A percentile compares a stretch with the other conserved stretches of the same genome.
phyloP scores from a whole-genome alignment of 2,797 vertebrate genomes.

The Propithecus deckenii region DNA sequence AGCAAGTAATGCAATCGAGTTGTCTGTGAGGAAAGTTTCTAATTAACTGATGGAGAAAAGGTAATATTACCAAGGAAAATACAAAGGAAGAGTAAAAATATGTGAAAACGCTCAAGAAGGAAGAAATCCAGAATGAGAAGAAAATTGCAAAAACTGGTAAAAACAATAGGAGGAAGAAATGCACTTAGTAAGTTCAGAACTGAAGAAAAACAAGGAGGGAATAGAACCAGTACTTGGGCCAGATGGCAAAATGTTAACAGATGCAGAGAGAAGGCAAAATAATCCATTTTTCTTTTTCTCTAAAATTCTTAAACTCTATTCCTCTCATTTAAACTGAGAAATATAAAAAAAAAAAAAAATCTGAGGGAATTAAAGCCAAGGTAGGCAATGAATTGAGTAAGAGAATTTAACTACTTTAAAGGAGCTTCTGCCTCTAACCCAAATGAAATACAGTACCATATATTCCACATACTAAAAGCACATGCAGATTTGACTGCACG shows the following conservation, averaged over 20 bases:
- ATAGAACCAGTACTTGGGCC: background rate
- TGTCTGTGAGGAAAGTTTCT: background rate
- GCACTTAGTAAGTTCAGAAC: background rate
- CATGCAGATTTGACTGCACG: background rate
- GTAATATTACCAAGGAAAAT: background rate
- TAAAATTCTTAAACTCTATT: constrained; percentile 19
- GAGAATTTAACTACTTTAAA: background rate
- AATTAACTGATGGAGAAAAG: background rate
- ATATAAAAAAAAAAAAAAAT: background rate
- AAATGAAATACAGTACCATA: background rate
- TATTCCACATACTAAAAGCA: background rate
- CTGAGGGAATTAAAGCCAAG: background rate
- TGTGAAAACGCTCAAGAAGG: background rate
- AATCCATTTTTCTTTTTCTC: background rate
- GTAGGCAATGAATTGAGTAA: background rate
- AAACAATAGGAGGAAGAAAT: background rate
- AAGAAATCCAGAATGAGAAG: background rate
- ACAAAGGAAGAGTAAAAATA: background rate
- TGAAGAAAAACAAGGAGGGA: background rate
- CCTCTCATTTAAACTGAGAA: constrained; percentile 2
- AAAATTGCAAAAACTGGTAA: background rate
- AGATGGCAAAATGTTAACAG: constrained; percentile 34
- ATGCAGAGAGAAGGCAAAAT: background rate
- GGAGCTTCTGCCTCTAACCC: background rate
- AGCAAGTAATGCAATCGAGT: constrained; percentile 21